Percentiles rank a stretch among this genome's conserved stretches.
Evolutionary conservation across 2,888 invertebrate species (phyloP).

Genomic region (Muscina levida): DNA sequence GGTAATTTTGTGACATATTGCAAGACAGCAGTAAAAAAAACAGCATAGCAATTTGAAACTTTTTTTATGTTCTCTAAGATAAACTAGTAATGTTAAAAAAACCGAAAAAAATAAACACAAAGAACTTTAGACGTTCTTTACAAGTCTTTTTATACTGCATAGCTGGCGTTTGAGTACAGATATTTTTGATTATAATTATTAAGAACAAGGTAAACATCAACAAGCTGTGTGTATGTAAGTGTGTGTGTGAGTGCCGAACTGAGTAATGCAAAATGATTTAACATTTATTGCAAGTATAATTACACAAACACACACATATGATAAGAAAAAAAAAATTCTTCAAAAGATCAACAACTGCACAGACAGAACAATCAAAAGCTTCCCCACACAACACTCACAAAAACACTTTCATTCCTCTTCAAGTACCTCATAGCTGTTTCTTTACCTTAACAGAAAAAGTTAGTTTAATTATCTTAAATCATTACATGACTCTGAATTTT

Average conservation of each 20-base stretch:
- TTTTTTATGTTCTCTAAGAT: background rate
- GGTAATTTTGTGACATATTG: too few species aligned
- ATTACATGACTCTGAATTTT: background rate
- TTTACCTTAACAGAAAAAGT: background rate
- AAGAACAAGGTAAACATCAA: conserved; percentile 27
- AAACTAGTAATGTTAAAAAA: conserved; percentile 9
- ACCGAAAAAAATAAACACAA: too few species aligned
- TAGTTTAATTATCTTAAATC: conserved; percentile 1
- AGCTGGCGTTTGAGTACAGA: too few species aligned
- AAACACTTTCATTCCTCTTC: background rate
- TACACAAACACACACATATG: background rate
- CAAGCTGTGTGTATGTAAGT: background rate
- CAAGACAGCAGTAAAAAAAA: too few species aligned
- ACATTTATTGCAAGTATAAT: conserved; percentile 3
- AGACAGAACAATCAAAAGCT: too few species aligned
- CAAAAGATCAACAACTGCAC: background rate
- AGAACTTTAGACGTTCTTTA: background rate
- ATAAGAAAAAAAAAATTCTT: conserved; percentile 3
- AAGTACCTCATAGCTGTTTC: background rate
- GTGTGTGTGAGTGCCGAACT: background rate
- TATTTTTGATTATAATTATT: too few species aligned
- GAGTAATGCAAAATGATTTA: conserved; percentile 1
- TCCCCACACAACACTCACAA: background rate
- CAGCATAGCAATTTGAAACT: background rate
- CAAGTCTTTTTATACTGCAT: background rate